Evolutionary conservation across 1,140 invertebrate genomes (phyloP), one percentile per base, ranked within the genome.

Genomic region (Lucilia sericata): DNA sequence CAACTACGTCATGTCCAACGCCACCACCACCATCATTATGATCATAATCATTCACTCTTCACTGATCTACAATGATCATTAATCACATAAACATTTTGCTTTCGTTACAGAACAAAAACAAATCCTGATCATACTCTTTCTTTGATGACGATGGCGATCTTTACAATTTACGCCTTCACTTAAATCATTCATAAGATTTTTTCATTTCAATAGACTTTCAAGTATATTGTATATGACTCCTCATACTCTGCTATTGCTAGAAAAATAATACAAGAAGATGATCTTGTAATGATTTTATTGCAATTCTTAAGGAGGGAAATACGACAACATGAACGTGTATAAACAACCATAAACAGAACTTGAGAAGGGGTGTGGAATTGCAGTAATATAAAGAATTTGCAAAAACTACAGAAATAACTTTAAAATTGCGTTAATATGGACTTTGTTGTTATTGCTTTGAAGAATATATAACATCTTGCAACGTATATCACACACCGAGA

Each of bases 201-300:
- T 60, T 60, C 55, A 14, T 60, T n/a, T n/a, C 5, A 60, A 60
- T n/a, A 60, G 17, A n/a, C 5, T n/a, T 7, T n/a, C 55, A 7
- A n/a, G 5, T 60, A 60, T 14, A 60, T n/a, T n/a, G n/a, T n/a
- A n/a, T n/a, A n/a, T n/a, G 55, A 60, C 55, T 60, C 55, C 14
- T n/a, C 55, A n/a, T 60, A 7, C 42, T 42, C 42, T 42, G 10
- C 42, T 30, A 42, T 42, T 10, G 10, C 10, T 5, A 42, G 42
- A 42, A 42, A 42, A 7, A 42, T 3, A 7, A 42, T 2, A 42
- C 2, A 60, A 7, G 17, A 60, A n/a, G 55, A n/a, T 60, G 55
- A 17, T 60, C 55, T 60, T 60, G 55, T 60, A 60, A 60, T 60
- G 55, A 60, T 60, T 60, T 60, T 17, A 60, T 60, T 60, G 55